phyloP scores from a whole-genome alignment of 2,113 vertebrate species.

The Acanthisitta chloris region DNA sequence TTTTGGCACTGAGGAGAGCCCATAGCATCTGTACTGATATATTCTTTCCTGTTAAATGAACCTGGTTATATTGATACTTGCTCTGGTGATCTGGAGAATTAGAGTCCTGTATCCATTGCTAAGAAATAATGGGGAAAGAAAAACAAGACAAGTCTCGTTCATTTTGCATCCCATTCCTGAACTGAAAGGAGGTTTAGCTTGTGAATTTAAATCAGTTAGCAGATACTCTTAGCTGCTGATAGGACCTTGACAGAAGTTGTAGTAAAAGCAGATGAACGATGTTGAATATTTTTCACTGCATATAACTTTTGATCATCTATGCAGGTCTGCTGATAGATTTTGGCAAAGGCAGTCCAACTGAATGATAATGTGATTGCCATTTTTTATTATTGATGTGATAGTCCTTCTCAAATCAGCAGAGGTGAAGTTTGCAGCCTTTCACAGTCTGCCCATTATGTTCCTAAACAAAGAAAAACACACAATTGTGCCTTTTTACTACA shows the following conservation, averaged over 20 bases:
- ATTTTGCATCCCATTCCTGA: background rate
- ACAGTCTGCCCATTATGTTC: background rate
- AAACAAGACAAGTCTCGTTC: background rate
- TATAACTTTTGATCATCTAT: background rate
- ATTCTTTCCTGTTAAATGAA: background rate
- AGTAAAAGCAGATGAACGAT: background rate
- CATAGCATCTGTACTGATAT: background rate
- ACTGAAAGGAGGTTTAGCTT: background rate
- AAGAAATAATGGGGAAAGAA: background rate
- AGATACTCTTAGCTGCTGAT: background rate
- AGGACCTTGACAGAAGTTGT: background rate
- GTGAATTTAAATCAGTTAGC: background rate
- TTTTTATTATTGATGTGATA: background rate
- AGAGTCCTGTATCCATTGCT: background rate
- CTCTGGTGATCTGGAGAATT: background rate
- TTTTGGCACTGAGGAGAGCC: background rate
- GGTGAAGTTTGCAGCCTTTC: background rate
- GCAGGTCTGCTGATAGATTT: background rate
- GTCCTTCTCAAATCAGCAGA: background rate
- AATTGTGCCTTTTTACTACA: background rate
- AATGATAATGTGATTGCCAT: background rate
- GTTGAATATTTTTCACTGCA: background rate
- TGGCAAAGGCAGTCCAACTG: background rate
- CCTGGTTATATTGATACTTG: background rate
- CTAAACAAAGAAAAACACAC: background rate